Conservation (phyloP, 2,113 vertebrate species). For the Otis tarda region DNA sequence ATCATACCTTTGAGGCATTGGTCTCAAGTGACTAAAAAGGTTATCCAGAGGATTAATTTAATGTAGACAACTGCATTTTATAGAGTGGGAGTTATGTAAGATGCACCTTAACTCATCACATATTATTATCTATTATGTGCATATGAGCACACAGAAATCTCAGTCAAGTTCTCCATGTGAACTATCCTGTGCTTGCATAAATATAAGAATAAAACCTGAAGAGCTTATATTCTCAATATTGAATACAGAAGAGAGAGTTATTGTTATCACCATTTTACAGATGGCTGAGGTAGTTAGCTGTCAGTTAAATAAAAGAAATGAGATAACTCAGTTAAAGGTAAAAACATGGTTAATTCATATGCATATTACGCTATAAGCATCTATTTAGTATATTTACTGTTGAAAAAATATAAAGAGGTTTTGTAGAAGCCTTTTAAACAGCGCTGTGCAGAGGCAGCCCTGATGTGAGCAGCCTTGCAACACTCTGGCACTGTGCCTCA, state of each 20-base stretch:
- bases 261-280: not conserved
- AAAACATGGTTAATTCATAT: not conserved
- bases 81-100: not conserved
- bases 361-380: not conserved
- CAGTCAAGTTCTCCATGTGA: not conserved
- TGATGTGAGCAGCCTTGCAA: not conserved
- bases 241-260: not conserved
- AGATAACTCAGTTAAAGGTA: not conserved
- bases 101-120: rapidly evolving
- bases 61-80: not conserved
- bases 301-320: not conserved
- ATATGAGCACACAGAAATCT: not conserved
- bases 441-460: not conserved
- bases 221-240: not conserved
- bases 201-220: not conserved
- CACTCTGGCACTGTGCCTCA: not conserved
- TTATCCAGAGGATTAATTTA: not conserved
- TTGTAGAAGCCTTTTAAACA: not conserved
- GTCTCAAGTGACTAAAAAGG: not conserved
- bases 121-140: not conserved
- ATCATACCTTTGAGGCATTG: not conserved
- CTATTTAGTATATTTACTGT: not conserved
- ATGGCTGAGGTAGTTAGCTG: not conserved
- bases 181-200: not conserved
- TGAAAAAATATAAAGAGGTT: not conserved